Evolutionary conservation across 2,888 invertebrate genomes (phyloP), one percentile per base, ranked within the genome.

Genomic region (Limenitis camilla): DNA sequence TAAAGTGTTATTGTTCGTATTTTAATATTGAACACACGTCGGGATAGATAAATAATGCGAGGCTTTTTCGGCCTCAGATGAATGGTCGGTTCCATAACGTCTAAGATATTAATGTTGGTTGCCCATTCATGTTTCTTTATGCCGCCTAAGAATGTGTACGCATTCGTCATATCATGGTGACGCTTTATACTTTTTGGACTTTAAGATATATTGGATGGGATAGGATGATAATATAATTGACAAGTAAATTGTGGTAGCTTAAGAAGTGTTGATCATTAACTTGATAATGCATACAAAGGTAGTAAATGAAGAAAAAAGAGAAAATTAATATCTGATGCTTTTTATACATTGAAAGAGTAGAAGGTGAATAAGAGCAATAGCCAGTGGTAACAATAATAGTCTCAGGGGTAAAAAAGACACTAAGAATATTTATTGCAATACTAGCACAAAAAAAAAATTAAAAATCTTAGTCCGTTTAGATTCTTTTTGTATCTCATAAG

Each of bases 21-120:
- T 85, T 82, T 84, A 84, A 86, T 83, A 81, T 67, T 61, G 72
- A 74, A 79, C 76, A 78, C 74, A 79, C 76, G 81, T 77, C 69
- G 71, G 73, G 71, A 72, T 76, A 78, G 78, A 84, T 83, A 83
- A 84, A 84, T 83, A 82, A 83, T 74, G 72, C 66, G 68, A 60
- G 68, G 63, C 66, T 79, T 79, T 78, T 76, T 71, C 65, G 63
- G 63, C 66, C 66, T 71, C 65, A 64, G 63, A 64, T 79, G 74
- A 78, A 78, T 78, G 72, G 71, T 64, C 63, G 81, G 80, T 83
- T 81, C 86, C 85, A 80, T 65, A 63, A 64, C 65, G 85, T 83
- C 83, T 84, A 79, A 73, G 69, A 67, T 74, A 75, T 74, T 73
- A 74, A 76, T 77, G 74, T 66, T 69, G 61, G 62, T 62, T 64